Evolutionary conservation across 30 jellyfish, hydroid and myxozoan species (phyloP).

Genomic region (Rhopilema esculentum): DNA sequence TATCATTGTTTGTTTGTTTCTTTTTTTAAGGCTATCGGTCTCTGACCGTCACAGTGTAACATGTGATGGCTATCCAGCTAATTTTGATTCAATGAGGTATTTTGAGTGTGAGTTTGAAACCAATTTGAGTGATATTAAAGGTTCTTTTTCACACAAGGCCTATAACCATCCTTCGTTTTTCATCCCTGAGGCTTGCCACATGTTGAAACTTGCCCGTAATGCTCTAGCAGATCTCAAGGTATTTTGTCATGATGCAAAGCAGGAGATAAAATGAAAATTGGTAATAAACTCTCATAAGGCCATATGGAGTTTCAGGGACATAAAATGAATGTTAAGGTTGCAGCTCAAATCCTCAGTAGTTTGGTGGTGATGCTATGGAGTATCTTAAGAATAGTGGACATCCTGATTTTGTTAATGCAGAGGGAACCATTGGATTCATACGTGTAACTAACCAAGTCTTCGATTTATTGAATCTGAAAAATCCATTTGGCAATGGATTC

Average conservation of each 20-base stretch:
- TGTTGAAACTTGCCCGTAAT: constrained; percentile 63
- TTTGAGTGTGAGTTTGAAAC: constrained; percentile 19
- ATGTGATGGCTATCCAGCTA: constrained; percentile 5
- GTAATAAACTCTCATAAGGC: constrained; percentile 10
- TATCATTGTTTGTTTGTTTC: too few species aligned
- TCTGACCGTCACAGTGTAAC: constrained; percentile 26
- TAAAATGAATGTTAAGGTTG: constrained; percentile 58
- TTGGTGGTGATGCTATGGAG: constrained; percentile 6
- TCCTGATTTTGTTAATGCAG: neutral
- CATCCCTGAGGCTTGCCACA: constrained; percentile 42
- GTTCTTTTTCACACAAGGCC: neutral
- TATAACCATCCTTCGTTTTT: neutral
- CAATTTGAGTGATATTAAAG: neutral
- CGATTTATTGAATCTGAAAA: neutral
- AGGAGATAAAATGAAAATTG: constrained; percentile 19
- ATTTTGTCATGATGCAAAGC: constrained; percentile 24
- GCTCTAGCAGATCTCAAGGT: constrained; percentile 51
- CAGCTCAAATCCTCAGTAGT: constrained; percentile 52
- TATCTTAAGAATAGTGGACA: neutral
- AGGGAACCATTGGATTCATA: neutral
- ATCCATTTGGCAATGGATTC: constrained; percentile 6
- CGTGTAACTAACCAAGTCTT: constrained; percentile 6
- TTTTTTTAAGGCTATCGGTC: too few species aligned
- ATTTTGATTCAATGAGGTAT: constrained; percentile 33
- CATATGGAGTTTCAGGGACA: constrained; percentile 49